Base-by-base conservation (phyloP, 2,113 vertebrate genomes). In the Sander lucioperca region DNA sequence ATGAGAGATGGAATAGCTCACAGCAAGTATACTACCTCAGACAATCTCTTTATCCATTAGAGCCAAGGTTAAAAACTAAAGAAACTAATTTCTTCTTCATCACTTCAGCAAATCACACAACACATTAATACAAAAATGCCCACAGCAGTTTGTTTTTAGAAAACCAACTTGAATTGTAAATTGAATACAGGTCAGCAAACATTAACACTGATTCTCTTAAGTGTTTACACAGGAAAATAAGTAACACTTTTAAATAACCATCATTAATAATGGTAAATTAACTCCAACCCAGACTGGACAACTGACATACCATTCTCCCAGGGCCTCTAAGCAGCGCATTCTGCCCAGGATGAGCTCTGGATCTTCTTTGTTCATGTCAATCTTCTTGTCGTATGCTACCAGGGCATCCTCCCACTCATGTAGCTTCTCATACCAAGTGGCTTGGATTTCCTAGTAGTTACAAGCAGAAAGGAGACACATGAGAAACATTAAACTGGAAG, bases 351-450 rank as follows among this genome's bases (percentile, higher is more conserved):
- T 97, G 80, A 99, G 95, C 94, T 99, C 98, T 0, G 98, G 97
- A 72, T 99, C 98, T 18, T 99, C 98, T 93, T 98, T 99, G 94
- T 98, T 98, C 85, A 97, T 97, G 93, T 99, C 98, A 59, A 99
- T 97, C 87, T 99, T 99, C 93, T 99, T 99, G 88, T 99, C 98
- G 2, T 99, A 99, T 47, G 98, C 97, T 10, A 97, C 96, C 47
- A 99, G 92, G 12, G 98, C 98, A 81, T 99, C 98, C 84, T 99
- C 98, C 98, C 98, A 99, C 80, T 99, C 98, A 0, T 99, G 98
- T 1, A 99, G 96, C 67, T 99, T 99, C 94, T 99, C 98, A 58
- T 99, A 99, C 98, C 98, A 99, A 48, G 98, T 99, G 77, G 98
- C 98, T 90, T 99, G 98, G 94, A 99, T 99, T 95, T 99, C 98